Percentiles rank a stretch among this genome's conserved stretches.
phyloP scores from a whole-genome alignment of 2,888 invertebrate species.

The Trachelus stipa region DNA sequence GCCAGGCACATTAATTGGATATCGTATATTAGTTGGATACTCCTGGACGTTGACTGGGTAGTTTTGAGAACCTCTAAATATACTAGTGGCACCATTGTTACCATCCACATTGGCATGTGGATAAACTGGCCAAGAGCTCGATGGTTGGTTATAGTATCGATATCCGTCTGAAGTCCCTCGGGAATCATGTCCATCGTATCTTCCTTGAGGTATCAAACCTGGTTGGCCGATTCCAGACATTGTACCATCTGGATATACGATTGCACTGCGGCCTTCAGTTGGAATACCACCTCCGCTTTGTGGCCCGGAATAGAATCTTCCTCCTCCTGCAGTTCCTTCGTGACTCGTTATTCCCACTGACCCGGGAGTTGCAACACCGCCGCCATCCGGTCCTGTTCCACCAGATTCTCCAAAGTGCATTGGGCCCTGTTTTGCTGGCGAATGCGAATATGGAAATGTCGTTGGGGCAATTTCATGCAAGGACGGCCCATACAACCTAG shows the following conservation, averaged over 20 bases:
- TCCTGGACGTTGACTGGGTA: not conserved
- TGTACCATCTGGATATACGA: conserved; percentile 28
- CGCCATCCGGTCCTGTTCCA: not conserved
- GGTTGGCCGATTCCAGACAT: conserved; percentile 18
- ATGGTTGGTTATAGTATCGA: not conserved
- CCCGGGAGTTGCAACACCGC: conserved; percentile 11
- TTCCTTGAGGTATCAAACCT: not conserved
- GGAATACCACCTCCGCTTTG: conserved; percentile 24
- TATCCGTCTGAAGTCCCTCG: not conserved
- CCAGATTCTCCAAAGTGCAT: not conserved
- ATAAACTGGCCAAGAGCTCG: not conserved
- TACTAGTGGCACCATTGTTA: conserved; percentile 7
- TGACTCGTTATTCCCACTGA: conserved; percentile 4
- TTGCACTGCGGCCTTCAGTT: conserved; percentile 15
- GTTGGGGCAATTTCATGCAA: not conserved
- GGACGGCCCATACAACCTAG: too few relatives aligned
- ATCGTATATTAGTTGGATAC: not conserved
- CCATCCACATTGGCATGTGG: not conserved
- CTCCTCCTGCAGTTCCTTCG: conserved; percentile 16
- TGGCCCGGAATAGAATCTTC: conserved; percentile 21
- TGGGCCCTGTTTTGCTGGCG: not conserved
- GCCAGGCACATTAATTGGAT: conserved; percentile 1
- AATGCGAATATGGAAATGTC: not conserved
- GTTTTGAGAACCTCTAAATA: conserved; percentile 15
- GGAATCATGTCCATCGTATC: not conserved